These are phyloP conservation scores for Conger conger DNA, from an alignment of 2,113 vertebrate species.

Conservation along the genomic window DNA sequence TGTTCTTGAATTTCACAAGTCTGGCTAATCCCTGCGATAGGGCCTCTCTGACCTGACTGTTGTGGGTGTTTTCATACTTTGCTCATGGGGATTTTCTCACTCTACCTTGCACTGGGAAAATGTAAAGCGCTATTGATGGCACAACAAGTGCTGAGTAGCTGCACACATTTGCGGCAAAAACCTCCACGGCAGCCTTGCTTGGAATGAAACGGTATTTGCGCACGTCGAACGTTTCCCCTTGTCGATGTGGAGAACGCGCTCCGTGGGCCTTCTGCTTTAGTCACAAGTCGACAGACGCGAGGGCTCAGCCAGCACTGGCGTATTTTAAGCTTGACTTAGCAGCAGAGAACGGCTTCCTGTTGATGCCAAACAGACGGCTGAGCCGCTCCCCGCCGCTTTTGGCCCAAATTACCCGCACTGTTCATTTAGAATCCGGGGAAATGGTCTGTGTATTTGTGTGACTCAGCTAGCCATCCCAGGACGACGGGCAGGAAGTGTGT, in stretches of 20 bases:
- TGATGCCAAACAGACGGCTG: background rate
- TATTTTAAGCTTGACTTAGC: background rate
- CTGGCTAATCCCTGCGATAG: background rate
- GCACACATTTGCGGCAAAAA: background rate
- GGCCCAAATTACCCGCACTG: background rate
- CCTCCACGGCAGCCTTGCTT: background rate
- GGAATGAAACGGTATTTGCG: background rate
- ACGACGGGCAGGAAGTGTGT: background rate
- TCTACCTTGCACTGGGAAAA: background rate
- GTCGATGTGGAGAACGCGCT: background rate
- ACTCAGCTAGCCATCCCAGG: background rate
- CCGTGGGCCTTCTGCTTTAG: background rate
- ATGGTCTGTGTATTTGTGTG: background rate
- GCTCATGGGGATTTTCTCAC: background rate
- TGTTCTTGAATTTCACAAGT: background rate
- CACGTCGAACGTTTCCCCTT: background rate
- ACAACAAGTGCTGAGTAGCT: too few relatives aligned
- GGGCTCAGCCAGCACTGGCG: background rate
- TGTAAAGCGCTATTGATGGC: background rate
- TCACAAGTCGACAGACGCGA: background rate
- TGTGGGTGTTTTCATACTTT: background rate
- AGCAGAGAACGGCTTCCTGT: background rate
- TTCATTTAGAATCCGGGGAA: background rate
- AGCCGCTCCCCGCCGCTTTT: background rate
- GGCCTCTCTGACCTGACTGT: background rate